Conservation (phyloP, 2,797 vertebrate genomes). For the Diplodus puntazzo region DNA sequence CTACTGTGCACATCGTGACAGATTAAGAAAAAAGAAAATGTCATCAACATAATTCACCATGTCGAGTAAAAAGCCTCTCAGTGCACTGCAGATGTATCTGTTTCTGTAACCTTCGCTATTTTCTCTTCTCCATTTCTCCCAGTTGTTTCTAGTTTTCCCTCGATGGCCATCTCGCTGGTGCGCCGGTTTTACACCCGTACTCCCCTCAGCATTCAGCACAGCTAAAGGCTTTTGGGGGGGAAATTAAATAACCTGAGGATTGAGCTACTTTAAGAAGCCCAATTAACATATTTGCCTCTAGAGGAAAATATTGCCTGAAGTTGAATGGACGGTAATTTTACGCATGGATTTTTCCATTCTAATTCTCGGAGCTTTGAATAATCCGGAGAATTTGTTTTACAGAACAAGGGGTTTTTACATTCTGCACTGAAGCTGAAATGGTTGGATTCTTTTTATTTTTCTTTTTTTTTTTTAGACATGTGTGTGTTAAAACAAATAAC, state of each 20-base stretch:
- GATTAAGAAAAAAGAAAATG: neutral
- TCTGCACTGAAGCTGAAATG: slow-evolving; percentile 55
- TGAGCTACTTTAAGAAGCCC: slow-evolving; percentile 84
- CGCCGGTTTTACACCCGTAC: slow-evolving; percentile 60
- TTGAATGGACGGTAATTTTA: slow-evolving; percentile 86
- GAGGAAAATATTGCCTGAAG: slow-evolving; percentile 82
- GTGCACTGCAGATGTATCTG: neutral
- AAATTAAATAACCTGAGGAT: slow-evolving; percentile 87
- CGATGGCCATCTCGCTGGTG: slow-evolving; percentile 53
- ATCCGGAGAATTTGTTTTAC: slow-evolving; percentile 83
- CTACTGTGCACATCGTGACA: slow-evolving; percentile 11
- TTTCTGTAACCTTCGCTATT: slow-evolving; percentile 21
- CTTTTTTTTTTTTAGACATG: slow-evolving; percentile 17
- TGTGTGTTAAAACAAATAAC: slow-evolving; percentile 71
- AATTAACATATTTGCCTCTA: slow-evolving; percentile 88
- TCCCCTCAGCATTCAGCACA: slow-evolving; percentile 74
- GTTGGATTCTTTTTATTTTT: slow-evolving; percentile 42
- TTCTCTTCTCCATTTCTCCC: slow-evolving; percentile 57
- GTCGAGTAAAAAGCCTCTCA: slow-evolving; percentile 13
- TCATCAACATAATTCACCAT: neutral
- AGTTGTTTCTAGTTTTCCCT: slow-evolving; percentile 52
- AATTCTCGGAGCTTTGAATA: slow-evolving; percentile 81
- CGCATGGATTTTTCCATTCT: slow-evolving; percentile 82
- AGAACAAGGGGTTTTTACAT: slow-evolving; percentile 75
- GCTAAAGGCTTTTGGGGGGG: slow-evolving; percentile 78